Percentiles rank a stretch among this genome's conserved stretches.
Evolutionary conservation across 2,888 invertebrate genomes (phyloP).

Genomic region (Odontocerum albicorne): DNA sequence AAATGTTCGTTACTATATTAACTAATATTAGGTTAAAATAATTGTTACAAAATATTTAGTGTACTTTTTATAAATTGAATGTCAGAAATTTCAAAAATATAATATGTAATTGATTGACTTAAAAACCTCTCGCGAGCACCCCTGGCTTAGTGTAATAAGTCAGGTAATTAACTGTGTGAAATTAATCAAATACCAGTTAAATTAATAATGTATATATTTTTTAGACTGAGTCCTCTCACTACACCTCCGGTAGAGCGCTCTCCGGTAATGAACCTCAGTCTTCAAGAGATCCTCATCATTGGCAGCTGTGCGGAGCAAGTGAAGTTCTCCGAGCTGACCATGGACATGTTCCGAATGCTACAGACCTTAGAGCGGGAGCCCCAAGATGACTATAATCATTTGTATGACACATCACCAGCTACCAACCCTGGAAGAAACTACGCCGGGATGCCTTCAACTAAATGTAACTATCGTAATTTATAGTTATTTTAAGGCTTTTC

Average conservation of each 20-base stretch:
- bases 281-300: slow-evolving; percentile 93
- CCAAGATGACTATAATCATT: slow-evolving; percentile 77
- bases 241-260: slow-evolving; percentile 88
- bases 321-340: slow-evolving; percentile 93
- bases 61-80: too few relatives aligned
- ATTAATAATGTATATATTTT: too few relatives aligned
- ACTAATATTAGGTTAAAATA: too few relatives aligned
- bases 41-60: too few relatives aligned
- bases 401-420: slow-evolving; percentile 51
- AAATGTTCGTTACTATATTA: too few relatives aligned
- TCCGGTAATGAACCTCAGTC: slow-evolving; percentile 80
- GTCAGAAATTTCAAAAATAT: too few relatives aligned
- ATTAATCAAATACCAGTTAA: too few relatives aligned
- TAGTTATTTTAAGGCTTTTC: too few relatives aligned
- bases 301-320: slow-evolving; percentile 94
- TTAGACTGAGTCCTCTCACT: slow-evolving; percentile 77
- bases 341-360: slow-evolving; percentile 97
- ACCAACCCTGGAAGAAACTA: slow-evolving; percentile 47
- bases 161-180: too few relatives aligned
- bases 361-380: slow-evolving; percentile 94
- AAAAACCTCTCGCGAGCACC: too few relatives aligned
- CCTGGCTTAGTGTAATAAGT: too few relatives aligned
- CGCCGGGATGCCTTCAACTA: slow-evolving; percentile 43
- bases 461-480: slow-evolving; percentile 43
- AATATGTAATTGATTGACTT: too few relatives aligned